Percentiles rank a stretch among this genome's conserved stretches.
Evolutionary conservation across 2,888 invertebrate species (phyloP).

Genomic region (Microchrysa polita): DNA sequence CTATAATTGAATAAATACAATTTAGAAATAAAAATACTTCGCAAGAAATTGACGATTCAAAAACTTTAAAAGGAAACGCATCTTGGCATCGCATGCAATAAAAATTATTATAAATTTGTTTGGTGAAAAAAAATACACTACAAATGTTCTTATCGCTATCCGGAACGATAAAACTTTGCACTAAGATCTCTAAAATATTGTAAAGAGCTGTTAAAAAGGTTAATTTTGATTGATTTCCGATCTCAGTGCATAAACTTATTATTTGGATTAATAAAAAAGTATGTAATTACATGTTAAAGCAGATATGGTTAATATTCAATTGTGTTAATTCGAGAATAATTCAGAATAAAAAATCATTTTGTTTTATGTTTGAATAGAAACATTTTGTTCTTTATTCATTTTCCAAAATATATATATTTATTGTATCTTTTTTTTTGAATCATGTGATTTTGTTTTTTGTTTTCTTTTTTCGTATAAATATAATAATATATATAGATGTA

Average conservation of each 20-base stretch:
- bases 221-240: no score
- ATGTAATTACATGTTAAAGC: no score
- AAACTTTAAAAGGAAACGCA: no score
- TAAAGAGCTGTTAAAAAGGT: background rate
- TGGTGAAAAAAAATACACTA: no score
- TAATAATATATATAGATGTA: background rate
- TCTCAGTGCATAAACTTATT: no score
- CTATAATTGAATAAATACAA: no score
- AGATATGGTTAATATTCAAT: conserved; percentile 22
- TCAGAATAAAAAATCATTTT: conserved; percentile 31
- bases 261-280: background rate
- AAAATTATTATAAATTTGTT: background rate
- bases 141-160: no score
- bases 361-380: conserved; percentile 42
- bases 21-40: no score
- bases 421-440: conserved; percentile 32
- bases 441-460: conserved; percentile 48
- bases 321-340: background rate
- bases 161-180: no score
- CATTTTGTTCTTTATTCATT: conserved; percentile 48
- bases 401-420: conserved; percentile 43
- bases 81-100: conserved; percentile 10
- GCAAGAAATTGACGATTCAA: no score
- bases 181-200: no score
- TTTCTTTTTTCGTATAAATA: conserved; percentile 37